A percentile compares a stretch with the other conserved stretches of the same genome.
These are phyloP conservation scores for Ormyrus rosae DNA, from an alignment of 2,888 invertebrate genomes.

Conservation along the genomic window DNA sequence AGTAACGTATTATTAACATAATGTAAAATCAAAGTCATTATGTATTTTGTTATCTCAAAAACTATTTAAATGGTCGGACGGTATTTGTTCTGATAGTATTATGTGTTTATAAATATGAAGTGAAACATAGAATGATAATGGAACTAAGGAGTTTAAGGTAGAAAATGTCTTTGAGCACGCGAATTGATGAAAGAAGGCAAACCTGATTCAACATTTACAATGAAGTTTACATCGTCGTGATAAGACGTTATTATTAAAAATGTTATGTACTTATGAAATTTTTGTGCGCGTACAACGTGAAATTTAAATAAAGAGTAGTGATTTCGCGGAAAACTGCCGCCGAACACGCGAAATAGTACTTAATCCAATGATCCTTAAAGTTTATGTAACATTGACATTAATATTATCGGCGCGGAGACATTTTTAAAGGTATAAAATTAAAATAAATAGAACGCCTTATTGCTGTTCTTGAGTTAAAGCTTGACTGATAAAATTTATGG, in stretches of 20 bases:
- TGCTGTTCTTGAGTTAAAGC: too few relatives aligned
- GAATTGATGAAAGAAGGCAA: slow-evolving; percentile 20
- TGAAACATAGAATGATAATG: slow-evolving; percentile 26
- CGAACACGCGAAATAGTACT: slow-evolving; percentile 38
- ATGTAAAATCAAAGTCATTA: too few relatives aligned
- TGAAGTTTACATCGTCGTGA: slow-evolving; percentile 40
- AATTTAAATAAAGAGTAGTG: slow-evolving; percentile 28
- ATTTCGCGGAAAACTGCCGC: slow-evolving; percentile 14
- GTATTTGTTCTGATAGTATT: slow-evolving; percentile 22
- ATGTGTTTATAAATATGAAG: slow-evolving; percentile 30
- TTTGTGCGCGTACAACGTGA: slow-evolving; percentile 23
- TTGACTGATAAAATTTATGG: too few relatives aligned
- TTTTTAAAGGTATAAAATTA: too few relatives aligned
- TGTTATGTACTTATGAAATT: slow-evolving; percentile 34
- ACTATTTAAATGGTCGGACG: neutral
- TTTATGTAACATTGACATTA: slow-evolving; percentile 19
- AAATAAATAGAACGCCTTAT: too few relatives aligned
- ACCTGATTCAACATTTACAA: slow-evolving; percentile 32
- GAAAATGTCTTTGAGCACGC: slow-evolving; percentile 45
- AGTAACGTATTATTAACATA: too few relatives aligned
- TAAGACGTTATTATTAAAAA: slow-evolving; percentile 46
- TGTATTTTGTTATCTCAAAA: neutral
- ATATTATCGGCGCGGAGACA: neutral
- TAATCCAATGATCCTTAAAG: slow-evolving; percentile 25
- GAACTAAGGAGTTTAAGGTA: neutral